Evolutionary conservation across 2,797 vertebrate species (phyloP).

Genomic region (Rhinichthys osculus): DNA sequence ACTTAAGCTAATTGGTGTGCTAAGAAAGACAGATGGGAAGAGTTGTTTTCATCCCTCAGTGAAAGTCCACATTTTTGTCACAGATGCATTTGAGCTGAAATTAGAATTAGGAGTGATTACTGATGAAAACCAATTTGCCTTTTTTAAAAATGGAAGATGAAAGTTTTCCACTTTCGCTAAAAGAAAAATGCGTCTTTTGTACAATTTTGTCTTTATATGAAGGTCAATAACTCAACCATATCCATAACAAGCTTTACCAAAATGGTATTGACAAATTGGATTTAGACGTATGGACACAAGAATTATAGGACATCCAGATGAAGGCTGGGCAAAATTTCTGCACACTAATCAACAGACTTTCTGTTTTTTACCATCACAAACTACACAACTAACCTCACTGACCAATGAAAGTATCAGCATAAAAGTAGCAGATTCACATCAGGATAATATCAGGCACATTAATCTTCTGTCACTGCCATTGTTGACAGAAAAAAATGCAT

Average conservation of each 20-base stretch:
- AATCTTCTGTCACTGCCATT: slow-evolving; percentile 24
- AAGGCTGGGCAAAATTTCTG: neutral
- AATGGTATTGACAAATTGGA: neutral
- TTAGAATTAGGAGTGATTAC: neutral
- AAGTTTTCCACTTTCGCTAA: too few relatives aligned
- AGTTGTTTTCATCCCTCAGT: slow-evolving; percentile 1
- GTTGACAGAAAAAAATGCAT: slow-evolving; percentile 16
- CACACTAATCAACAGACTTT: neutral
- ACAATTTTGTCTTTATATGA: neutral
- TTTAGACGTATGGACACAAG: neutral
- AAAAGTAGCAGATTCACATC: slow-evolving; percentile 25
- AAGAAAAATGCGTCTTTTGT: neutral
- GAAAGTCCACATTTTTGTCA: slow-evolving; percentile 4
- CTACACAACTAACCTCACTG: neutral
- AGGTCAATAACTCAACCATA: neutral
- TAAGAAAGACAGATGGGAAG: slow-evolving; percentile 45
- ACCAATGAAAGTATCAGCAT: slow-evolving; percentile 7
- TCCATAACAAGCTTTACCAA: neutral
- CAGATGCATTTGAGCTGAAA: slow-evolving; percentile 26
- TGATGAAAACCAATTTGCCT: neutral
- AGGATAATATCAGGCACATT: slow-evolving; percentile 14
- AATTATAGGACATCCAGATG: neutral
- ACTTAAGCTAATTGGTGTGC: slow-evolving; percentile 51
- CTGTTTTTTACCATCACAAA: neutral
- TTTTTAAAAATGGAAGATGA: neutral